phyloP scores from a whole-genome alignment of 2,888 invertebrate species.

The Lobophora halterata region DNA sequence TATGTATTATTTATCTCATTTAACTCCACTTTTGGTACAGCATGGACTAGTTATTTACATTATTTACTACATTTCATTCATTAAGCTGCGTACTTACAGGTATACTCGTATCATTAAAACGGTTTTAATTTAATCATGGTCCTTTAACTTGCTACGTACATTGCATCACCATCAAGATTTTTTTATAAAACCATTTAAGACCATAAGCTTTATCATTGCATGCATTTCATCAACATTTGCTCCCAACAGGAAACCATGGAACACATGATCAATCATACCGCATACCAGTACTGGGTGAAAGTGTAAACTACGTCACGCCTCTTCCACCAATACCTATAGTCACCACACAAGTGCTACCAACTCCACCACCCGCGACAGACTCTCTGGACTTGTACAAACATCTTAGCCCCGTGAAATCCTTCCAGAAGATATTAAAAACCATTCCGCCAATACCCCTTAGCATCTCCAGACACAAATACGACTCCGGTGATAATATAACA shows the following conservation, averaged over 20 bases:
- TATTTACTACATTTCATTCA: no score
- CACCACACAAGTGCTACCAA: constrained; percentile 41
- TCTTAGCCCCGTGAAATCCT: constrained; percentile 47
- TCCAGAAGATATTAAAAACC: constrained; percentile 49
- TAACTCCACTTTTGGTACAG: no score
- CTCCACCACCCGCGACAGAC: constrained; percentile 45
- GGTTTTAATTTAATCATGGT: no score
- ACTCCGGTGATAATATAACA: constrained; percentile 47
- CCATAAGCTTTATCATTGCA: constrained; percentile 31
- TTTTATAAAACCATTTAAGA: no score
- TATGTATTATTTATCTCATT: no score
- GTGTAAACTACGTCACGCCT: constrained; percentile 57
- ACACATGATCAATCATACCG: constrained; percentile 39
- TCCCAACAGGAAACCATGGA: constrained; percentile 64
- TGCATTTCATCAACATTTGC: constrained; percentile 59
- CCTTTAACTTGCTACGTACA: no score
- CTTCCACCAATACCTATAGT: constrained; percentile 41
- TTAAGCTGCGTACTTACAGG: no score
- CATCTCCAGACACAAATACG: constrained; percentile 22
- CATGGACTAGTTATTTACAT: no score
- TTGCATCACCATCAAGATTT: no score
- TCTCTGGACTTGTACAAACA: constrained; percentile 49
- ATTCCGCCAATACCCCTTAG: constrained; percentile 28
- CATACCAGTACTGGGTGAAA: constrained; percentile 43
- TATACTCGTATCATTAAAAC: no score